These are phyloP conservation scores for Brassicogethes aeneus DNA, from an alignment of 2,888 invertebrate species.

Conservation along the genomic window DNA sequence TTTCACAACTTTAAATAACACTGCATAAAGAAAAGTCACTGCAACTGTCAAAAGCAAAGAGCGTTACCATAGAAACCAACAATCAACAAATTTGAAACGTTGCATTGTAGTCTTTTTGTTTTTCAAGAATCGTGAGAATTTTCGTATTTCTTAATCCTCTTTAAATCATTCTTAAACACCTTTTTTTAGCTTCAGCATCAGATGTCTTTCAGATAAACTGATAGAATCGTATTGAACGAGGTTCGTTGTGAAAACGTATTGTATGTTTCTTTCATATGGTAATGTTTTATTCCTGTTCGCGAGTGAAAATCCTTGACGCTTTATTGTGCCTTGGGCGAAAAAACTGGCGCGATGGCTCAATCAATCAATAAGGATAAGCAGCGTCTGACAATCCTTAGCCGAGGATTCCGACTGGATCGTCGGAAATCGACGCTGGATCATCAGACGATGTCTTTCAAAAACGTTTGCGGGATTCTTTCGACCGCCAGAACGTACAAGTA, in stretches of 20 bases:
- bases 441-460: slow-evolving; percentile 22
- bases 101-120: too few species aligned
- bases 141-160: too few species aligned
- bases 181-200: too few species aligned
- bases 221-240: too few species aligned
- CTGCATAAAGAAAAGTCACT: too few species aligned
- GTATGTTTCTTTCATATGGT: slow-evolving; percentile 26
- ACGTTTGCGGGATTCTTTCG: slow-evolving; percentile 20
- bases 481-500: slow-evolving; percentile 14
- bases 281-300: slow-evolving; percentile 25
- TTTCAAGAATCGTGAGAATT: too few species aligned
- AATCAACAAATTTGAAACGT: too few species aligned
- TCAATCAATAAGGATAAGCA: slow-evolving; percentile 37
- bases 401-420: slow-evolving; percentile 34
- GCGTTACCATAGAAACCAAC: too few species aligned
- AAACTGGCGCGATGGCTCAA: slow-evolving; percentile 27
- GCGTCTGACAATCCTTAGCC: slow-evolving; percentile 33
- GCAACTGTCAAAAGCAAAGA: too few species aligned
- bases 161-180: too few species aligned
- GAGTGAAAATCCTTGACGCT: slow-evolving; percentile 7
- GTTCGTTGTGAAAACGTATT: slow-evolving; percentile 24
- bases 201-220: too few species aligned
- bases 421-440: slow-evolving; percentile 29
- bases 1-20: too few species aligned
- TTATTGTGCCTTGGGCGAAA: slow-evolving; percentile 13